Evolutionary conservation across 2,888 invertebrate species (phyloP).

Genomic region (Maniola hyperantus): DNA sequence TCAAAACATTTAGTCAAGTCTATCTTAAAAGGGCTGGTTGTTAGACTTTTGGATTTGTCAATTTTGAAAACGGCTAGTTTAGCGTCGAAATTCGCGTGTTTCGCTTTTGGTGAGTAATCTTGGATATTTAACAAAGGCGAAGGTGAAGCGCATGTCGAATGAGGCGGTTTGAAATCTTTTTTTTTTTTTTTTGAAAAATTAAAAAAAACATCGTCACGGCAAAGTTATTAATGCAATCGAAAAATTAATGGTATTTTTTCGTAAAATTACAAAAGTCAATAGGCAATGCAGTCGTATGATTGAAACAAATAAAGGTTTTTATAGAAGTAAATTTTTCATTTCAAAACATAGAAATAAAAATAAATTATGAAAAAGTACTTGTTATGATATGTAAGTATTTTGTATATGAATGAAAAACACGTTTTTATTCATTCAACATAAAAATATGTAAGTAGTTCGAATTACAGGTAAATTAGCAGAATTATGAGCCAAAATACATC

Average conservation of each 20-base stretch:
- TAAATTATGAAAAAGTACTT: too few species aligned
- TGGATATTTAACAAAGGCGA: slow-evolving; percentile 57
- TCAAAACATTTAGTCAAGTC: slow-evolving; percentile 62
- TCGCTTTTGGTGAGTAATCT: slow-evolving; percentile 52
- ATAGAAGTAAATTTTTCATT: too few species aligned
- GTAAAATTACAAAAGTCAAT: too few species aligned
- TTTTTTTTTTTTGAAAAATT: not conserved
- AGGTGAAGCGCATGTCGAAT: slow-evolving; percentile 52
- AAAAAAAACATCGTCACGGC: not conserved
- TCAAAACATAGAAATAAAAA: too few species aligned
- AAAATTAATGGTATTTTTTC: too few species aligned
- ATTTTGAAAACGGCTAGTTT: slow-evolving; percentile 28
- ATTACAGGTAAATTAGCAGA: not conserved
- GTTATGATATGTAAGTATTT: too few species aligned
- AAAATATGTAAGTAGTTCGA: not conserved
- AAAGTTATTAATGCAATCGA: not conserved
- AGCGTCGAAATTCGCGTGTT: slow-evolving; percentile 41
- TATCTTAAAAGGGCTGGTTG: slow-evolving; percentile 58
- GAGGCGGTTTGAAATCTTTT: slow-evolving; percentile 42
- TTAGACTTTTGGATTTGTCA: slow-evolving; percentile 52
- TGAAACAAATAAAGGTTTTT: too few species aligned
- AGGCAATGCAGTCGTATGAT: too few species aligned
- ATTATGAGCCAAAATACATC: not conserved
- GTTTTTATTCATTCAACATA: too few species aligned
- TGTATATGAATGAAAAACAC: too few species aligned